Percentiles rank a stretch among this genome's conserved stretches.
phyloP scores from a whole-genome alignment of 2,113 vertebrate species.

The Hippocampus barbouri region DNA sequence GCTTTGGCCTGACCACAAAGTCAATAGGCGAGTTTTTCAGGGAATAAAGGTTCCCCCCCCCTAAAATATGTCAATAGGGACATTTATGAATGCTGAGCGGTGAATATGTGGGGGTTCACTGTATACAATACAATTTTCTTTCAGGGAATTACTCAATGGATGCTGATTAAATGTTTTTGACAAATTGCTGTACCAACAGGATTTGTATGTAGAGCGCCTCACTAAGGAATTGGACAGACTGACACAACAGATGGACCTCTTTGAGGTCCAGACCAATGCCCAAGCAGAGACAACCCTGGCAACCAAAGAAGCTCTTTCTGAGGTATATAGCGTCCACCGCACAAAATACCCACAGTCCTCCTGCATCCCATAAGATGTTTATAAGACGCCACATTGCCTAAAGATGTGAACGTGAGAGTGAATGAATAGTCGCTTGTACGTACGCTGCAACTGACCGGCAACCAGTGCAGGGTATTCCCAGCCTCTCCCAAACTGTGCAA shows the following conservation, averaged over 20 bases:
- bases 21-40: background rate
- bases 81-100: too few species aligned
- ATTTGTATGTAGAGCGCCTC: conserved; percentile 82
- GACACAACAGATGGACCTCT: conserved; percentile 74
- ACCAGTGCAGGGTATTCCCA: background rate
- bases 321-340: conserved; percentile 70
- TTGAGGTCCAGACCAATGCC: conserved; percentile 72
- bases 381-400: background rate
- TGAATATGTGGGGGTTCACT: background rate
- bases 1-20: background rate
- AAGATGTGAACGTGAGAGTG: background rate
- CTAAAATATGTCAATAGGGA: too few species aligned
- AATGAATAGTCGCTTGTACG: background rate
- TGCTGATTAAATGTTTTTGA: background rate
- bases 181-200: conserved; percentile 63
- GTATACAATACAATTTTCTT: background rate
- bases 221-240: conserved; percentile 71
- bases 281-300: conserved; percentile 79
- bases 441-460: background rate
- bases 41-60: too few species aligned
- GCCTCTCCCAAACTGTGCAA: background rate
- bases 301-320: conserved; percentile 73
- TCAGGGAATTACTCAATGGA: background rate
- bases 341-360: background rate
- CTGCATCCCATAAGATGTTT: background rate